Percentiles rank a stretch among this genome's conserved stretches.
These are phyloP conservation scores for Panthera leo DNA, from an alignment of 2,113 vertebrate genomes.

Conservation along the genomic window DNA sequence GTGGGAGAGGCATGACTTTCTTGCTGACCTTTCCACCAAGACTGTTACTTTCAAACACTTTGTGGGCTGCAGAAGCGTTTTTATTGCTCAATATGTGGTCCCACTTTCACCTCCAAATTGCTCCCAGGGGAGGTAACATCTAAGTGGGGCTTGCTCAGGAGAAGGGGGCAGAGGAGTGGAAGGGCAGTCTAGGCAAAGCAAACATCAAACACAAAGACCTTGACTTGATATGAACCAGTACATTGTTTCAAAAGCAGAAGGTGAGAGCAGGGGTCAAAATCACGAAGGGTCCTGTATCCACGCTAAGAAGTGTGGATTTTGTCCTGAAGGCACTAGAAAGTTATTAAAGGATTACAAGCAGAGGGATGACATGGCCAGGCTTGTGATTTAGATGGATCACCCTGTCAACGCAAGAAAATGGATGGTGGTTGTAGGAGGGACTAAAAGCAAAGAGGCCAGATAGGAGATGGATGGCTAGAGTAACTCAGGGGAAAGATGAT, in stretches of 20 bases:
- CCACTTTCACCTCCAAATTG: not conserved
- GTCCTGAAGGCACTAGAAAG: not conserved
- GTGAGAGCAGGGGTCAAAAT: not conserved
- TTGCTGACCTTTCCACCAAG: not conserved
- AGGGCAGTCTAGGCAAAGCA: not conserved
- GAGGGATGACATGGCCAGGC: not conserved
- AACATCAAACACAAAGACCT: not conserved
- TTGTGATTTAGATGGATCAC: not conserved
- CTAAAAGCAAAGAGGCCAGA: not conserved
- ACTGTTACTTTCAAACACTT: not conserved
- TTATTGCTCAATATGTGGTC: not conserved
- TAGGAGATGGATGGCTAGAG: not conserved
- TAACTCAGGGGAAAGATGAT: not conserved
- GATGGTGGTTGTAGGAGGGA: not conserved
- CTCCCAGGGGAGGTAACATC: not conserved
- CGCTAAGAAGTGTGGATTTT: not conserved
- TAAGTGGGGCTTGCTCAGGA: not conserved
- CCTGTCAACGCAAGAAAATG: not conserved
- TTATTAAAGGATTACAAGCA: not conserved
- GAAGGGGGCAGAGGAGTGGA: not conserved
- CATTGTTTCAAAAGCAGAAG: not conserved
- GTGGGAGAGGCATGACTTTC: not conserved
- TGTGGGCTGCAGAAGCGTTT: not conserved
- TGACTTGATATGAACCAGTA: not conserved
- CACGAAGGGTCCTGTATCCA: not conserved